phyloP scores from a whole-genome alignment of 2,113 vertebrate species.

The Anhinga anhinga region DNA sequence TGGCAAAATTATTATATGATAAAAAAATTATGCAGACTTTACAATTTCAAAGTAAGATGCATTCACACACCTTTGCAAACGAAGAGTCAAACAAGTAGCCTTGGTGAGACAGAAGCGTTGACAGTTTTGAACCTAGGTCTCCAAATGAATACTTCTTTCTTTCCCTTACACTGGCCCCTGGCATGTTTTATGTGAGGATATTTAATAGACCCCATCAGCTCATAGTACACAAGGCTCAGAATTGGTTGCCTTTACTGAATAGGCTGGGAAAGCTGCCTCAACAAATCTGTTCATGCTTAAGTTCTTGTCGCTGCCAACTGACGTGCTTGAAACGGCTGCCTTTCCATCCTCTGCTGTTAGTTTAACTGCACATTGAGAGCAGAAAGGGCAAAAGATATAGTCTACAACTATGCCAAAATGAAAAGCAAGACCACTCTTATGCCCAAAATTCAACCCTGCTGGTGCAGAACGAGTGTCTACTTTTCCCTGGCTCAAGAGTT shows the following conservation, averaged over 20 bases:
- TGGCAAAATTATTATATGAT: neutral
- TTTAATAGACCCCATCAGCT: conserved; percentile 61
- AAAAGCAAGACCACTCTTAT: neutral
- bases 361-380: neutral
- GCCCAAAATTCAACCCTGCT: neutral
- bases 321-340: conserved; percentile 27
- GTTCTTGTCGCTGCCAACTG: conserved; percentile 34
- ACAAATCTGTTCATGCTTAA: conserved; percentile 62
- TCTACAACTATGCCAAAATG: neutral
- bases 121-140: neutral
- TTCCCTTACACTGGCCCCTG: conserved; percentile 29
- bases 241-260: neutral
- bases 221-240: neutral
- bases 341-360: conserved; percentile 24
- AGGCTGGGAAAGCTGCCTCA: neutral
- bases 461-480: neutral
- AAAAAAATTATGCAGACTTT: neutral
- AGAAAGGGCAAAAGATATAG: neutral
- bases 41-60: neutral
- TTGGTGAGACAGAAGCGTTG: neutral
- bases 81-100: neutral
- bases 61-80: neutral
- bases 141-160: neutral
- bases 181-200: conserved; percentile 18
- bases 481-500: neutral